These are phyloP conservation scores for Podocnemis expansa DNA, from an alignment of 2,113 vertebrate genomes.

Conservation along the genomic window DNA sequence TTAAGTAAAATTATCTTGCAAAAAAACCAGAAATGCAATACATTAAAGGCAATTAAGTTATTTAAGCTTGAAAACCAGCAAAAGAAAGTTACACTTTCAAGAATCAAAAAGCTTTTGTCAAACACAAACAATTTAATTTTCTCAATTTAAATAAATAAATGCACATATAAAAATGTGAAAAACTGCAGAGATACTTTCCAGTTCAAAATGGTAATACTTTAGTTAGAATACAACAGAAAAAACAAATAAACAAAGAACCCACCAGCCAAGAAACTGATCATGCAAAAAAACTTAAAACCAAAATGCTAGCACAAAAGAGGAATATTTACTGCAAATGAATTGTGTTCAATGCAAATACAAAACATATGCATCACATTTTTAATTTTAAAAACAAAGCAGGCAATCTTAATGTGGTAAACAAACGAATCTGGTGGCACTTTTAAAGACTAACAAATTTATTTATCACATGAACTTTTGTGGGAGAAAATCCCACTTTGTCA, in stretches of 20 bases:
- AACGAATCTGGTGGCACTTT: too few species aligned
- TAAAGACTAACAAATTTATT: too few species aligned
- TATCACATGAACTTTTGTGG: too few species aligned
- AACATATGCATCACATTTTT: too few species aligned
- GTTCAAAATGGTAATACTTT: background rate
- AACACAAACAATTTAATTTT: background rate
- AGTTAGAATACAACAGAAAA: too few species aligned
- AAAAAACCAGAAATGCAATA: background rate
- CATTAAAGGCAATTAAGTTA: background rate
- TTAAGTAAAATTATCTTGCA: background rate
- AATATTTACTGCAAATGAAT: background rate
- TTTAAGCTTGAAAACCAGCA: background rate
- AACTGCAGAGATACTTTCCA: background rate
- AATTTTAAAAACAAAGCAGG: background rate
- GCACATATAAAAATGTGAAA: background rate
- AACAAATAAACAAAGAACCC: too few species aligned
- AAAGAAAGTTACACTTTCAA: too few species aligned
- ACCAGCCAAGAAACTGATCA: too few species aligned
- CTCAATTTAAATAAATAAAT: background rate
- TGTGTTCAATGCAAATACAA: too few species aligned
- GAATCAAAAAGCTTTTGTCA: background rate
- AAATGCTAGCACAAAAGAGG: background rate
- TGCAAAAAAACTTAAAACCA: too few species aligned
- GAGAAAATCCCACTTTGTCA: too few species aligned
- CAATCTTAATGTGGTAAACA: background rate